Evolutionary conservation across 2,113 vertebrate genomes (phyloP).

Genomic region (Amblyornis subalaris): DNA sequence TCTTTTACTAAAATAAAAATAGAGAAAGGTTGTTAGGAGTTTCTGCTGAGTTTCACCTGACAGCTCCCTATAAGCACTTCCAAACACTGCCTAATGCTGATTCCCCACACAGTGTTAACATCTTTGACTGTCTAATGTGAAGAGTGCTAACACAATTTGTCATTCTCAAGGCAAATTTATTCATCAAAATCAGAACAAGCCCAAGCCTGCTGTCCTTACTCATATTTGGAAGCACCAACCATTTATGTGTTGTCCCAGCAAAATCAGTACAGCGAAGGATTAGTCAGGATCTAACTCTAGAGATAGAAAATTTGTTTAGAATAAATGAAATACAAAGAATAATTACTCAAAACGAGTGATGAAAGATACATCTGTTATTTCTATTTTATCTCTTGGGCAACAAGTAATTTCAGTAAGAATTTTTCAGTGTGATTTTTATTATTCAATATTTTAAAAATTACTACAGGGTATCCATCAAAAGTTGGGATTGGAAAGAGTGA

Average conservation of each 20-base stretch:
- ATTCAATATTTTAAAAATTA: background rate
- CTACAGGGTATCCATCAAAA: background rate
- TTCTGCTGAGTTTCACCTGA: background rate
- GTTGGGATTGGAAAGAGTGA: background rate
- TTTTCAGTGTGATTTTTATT: slow-evolving; percentile 9
- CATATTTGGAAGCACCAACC: slow-evolving; percentile 8
- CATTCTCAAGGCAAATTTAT: slow-evolving; percentile 1
- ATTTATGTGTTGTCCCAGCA: background rate
- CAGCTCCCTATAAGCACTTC: background rate
- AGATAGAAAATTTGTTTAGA: background rate
- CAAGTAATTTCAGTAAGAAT: slow-evolving; percentile 8
- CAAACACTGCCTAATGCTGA: background rate
- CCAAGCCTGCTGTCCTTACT: background rate
- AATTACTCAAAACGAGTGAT: slow-evolving; percentile 4
- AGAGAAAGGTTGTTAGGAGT: background rate
- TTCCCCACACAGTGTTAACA: background rate
- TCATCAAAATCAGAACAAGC: slow-evolving; percentile 32
- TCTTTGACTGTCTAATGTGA: background rate
- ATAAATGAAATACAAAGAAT: slow-evolving; percentile 9
- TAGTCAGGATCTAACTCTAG: background rate
- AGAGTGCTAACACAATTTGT: slow-evolving; percentile 15
- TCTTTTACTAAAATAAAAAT: background rate
- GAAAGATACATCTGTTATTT: slow-evolving; percentile 20
- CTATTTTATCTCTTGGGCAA: slow-evolving; percentile 10
- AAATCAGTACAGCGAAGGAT: background rate